Evolutionary conservation across 2,888 invertebrate genomes (phyloP), one percentile per base, ranked within the genome.

Genomic region (Sipha maydis): DNA sequence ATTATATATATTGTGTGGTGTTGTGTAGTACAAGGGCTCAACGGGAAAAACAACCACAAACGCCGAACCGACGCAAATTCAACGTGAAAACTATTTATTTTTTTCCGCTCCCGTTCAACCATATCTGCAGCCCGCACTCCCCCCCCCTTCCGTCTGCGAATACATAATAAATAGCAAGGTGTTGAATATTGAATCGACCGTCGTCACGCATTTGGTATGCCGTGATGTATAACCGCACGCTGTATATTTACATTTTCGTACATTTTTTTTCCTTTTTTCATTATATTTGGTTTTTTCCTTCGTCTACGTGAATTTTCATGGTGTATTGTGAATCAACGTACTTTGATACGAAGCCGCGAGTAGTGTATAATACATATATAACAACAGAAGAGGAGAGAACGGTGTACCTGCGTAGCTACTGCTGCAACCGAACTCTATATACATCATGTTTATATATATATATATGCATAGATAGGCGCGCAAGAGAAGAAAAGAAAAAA

Each of bases 301-400:
- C 41, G 75, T 82, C 82, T 41, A 75, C 88, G 80, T 75, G 80
- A 88, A 88, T 80, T 82, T 88, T 82, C 82, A 88, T 34, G 80
- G 88, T 82, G 82, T 82, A 88, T 82, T 48, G 82, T 75, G 67
- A 82, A 88, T 82, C 88, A 9, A 88, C 21, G 88, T 67, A 31
- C 88, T 75, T 86, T 82, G 88, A 88, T 38, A 79, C 67, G 75
- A 73, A 88, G 82, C 86, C 76, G 73, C 88, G 88, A 28, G 80
- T 73, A 82, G 41, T 75, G 82, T 48, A 88, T n/a, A 80, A 88
- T 80, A 41, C 41, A 41, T 41, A 41, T 41, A 41, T 41, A 41
- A 41, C 8, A 75, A 61, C 61, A 76, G 34, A 41, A 77, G 77
- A 85, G 41, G 77, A 85, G 41, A 67, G 77, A 61, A 84, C 14